phyloP scores from a whole-genome alignment of 2,113 vertebrate species.

The Epinephelus lanceolatus region DNA sequence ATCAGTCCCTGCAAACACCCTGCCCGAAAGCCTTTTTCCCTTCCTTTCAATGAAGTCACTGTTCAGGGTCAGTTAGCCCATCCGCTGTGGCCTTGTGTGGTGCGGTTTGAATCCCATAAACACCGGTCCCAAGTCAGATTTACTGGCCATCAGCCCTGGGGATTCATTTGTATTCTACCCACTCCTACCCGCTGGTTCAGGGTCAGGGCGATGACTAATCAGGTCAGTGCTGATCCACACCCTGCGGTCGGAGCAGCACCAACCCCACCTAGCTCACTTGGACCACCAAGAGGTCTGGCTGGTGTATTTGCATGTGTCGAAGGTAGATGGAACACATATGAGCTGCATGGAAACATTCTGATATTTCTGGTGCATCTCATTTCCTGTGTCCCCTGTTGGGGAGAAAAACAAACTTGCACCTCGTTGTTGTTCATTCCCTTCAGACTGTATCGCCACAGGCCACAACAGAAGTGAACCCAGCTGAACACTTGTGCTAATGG shows the following conservation, averaged over 20 bases:
- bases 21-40: constrained; percentile 44
- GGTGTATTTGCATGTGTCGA: constrained; percentile 24
- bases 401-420: constrained; percentile 50
- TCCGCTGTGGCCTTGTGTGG: constrained; percentile 68
- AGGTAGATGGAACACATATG: constrained; percentile 48
- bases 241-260: constrained; percentile 61
- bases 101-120: constrained; percentile 71
- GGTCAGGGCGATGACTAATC: constrained; percentile 77
- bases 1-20: constrained; percentile 50
- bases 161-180: constrained; percentile 71
- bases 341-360: constrained; percentile 32
- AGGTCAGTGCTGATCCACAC: constrained; percentile 68
- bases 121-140: constrained; percentile 74
- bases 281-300: constrained; percentile 66
- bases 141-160: constrained; percentile 62
- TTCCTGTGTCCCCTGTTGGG: constrained; percentile 36
- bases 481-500: constrained; percentile 69
- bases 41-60: constrained; percentile 61
- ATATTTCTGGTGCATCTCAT: constrained; percentile 51
- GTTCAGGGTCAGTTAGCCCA: constrained; percentile 61
- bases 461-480: constrained; percentile 59
- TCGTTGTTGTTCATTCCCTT: constrained; percentile 63
- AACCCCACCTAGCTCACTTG: constrained; percentile 61
- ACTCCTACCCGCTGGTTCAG: constrained; percentile 62
- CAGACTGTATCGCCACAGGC: constrained; percentile 54